phyloP scores from a whole-genome alignment of 2,888 invertebrate genomes.

The Chrysopilus asiliformis region DNA sequence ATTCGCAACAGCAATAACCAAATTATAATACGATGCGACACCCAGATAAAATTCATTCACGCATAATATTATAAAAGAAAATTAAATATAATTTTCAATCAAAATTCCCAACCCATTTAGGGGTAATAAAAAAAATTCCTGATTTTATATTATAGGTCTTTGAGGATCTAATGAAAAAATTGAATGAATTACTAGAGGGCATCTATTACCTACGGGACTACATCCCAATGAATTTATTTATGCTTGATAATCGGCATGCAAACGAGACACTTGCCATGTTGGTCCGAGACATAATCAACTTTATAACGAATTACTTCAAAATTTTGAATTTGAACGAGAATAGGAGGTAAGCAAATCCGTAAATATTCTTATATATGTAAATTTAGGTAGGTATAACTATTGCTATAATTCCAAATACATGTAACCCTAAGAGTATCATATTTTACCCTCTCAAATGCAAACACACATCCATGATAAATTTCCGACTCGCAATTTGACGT shows the following conservation, averaged over 20 bases:
- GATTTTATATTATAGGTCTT: conserved; percentile 42
- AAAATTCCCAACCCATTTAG: too few relatives aligned
- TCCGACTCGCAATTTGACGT: too few relatives aligned
- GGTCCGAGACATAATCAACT: conserved; percentile 31
- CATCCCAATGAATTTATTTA: conserved; percentile 73
- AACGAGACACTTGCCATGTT: conserved; percentile 30
- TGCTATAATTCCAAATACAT: too few relatives aligned
- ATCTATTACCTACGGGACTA: conserved; percentile 59
- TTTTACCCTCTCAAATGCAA: too few relatives aligned
- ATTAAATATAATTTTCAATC: conserved; percentile 8
- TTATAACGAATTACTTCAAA: conserved; percentile 32
- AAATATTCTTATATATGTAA: neutral
- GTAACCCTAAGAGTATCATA: too few relatives aligned
- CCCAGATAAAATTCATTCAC: conserved; percentile 5
- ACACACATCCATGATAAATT: too few relatives aligned
- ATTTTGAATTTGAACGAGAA: conserved; percentile 51
- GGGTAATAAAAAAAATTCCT: too few relatives aligned
- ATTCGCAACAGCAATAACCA: too few relatives aligned
- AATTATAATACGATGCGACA: too few relatives aligned
- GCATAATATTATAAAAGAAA: conserved; percentile 5
- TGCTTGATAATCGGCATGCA: conserved; percentile 47
- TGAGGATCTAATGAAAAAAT: conserved; percentile 53
- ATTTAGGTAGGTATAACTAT: too few relatives aligned
- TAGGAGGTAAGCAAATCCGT: conserved; percentile 42
- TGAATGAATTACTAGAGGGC: conserved; percentile 56